Evolutionary conservation across 2,797 vertebrate species (phyloP).

Genomic region (Brotogeris chrysoptera): DNA sequence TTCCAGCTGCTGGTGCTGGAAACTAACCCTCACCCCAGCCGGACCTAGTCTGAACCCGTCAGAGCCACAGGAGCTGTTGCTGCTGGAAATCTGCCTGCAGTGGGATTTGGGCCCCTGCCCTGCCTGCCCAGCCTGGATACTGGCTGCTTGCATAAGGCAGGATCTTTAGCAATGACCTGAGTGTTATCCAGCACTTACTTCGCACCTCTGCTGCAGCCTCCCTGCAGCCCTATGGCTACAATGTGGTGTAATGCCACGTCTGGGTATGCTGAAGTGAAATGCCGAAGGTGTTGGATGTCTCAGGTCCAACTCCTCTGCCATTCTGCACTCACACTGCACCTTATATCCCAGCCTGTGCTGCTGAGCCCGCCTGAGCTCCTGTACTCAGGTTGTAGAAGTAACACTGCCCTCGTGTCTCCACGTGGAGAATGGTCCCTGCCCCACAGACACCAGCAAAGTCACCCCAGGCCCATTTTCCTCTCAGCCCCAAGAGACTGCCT

Average conservation of each 20-base stretch:
- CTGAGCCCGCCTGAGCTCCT: background rate
- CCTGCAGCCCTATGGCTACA: background rate
- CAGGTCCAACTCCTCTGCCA: background rate
- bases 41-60: background rate
- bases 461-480: background rate
- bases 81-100: background rate
- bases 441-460: background rate
- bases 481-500: background rate
- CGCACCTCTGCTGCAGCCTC: background rate
- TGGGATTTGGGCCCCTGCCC: background rate
- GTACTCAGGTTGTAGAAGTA: background rate
- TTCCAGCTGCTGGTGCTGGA: background rate
- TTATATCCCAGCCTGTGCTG: background rate
- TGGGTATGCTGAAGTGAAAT: background rate
- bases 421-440: background rate
- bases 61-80: background rate
- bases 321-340: background rate
- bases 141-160: background rate
- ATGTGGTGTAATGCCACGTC: background rate
- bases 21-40: background rate
- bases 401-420: background rate
- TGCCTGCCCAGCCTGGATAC: background rate
- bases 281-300: background rate
- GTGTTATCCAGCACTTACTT: background rate
- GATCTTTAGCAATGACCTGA: background rate